Evolutionary conservation across 2,888 invertebrate species (phyloP), one percentile per base, ranked within the genome.

Genomic region (Antheraea assamensis): DNA sequence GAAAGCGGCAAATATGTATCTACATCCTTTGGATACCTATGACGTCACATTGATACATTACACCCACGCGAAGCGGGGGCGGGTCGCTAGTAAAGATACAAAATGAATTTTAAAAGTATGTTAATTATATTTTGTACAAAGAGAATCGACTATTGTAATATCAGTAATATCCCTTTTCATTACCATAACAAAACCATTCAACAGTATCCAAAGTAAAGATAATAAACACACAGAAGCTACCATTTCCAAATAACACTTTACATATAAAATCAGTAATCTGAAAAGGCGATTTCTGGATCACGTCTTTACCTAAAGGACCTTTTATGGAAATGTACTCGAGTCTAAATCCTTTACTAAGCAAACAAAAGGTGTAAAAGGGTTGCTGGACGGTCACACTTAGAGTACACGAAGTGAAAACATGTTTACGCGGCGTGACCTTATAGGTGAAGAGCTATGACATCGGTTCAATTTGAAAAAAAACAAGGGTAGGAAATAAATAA

Each of bases 321-420:
- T 86, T 86, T 85, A 86, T 86, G 86, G 81, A 81, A 86, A 86
- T 84, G 83, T 79, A 81, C 74, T 77, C 74, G 77, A 74, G 76
- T 78, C 80, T 84, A 81, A 85, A 85, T 80, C 83, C 82, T 81
- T 78, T 80, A 79, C 84, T 84, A 82, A 84, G 85, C 85, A 86
- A 86, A 86, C 81, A 75, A 81, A 78, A 78, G 79, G 75, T 75
- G 72, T 71, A 74, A 72, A 61, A 61, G 64, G 73, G 64, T 64
- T 71, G 35, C 52, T 58, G 52, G 58, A 70, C 72, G 64, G 72
- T 1, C 68, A 68, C 35, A 68, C 24, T 71, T 72, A 58, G 72
- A 72, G 71, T 55, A 64, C 24, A 75, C 78, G 73, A 31, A 72
- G 71, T 74, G 72, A 76, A 52, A 47, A 61, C 58, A 35, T 58